A percentile compares a stretch with the other conserved stretches of the same genome.
phyloP scores from a whole-genome alignment of 2,888 invertebrate species.

The Aphelenchoides bicaudatus region DNA sequence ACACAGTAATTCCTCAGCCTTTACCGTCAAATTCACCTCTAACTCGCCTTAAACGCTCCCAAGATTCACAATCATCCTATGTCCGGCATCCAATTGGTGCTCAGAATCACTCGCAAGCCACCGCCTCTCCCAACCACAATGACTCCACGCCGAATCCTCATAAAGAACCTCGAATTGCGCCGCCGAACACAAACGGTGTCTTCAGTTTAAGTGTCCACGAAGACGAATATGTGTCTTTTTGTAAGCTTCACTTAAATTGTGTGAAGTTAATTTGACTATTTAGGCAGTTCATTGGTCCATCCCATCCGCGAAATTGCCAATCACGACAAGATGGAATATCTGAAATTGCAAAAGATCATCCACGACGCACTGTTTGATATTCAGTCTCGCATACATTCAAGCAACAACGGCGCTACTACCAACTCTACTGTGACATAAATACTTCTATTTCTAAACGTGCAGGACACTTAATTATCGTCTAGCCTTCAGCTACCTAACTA shows the following conservation, averaged over 20 bases:
- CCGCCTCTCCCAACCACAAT: no score
- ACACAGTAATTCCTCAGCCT: no score
- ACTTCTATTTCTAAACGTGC: not conserved
- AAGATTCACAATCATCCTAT: no score
- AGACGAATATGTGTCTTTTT: constrained; percentile 15
- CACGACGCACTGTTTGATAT: constrained; percentile 10
- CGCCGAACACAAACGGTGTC: not conserved
- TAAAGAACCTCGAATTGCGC: not conserved
- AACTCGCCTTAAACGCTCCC: no score
- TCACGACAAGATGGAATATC: not conserved
- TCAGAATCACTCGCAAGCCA: no score
- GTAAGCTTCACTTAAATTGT: constrained; percentile 7
- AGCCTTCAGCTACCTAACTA: not conserved
- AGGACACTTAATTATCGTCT: constrained; percentile 2
- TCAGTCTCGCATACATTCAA: constrained; percentile 8
- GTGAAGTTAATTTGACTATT: not conserved
- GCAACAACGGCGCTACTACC: no score
- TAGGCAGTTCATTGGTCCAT: constrained; percentile 17
- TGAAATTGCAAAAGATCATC: constrained; percentile 13
- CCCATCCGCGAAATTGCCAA: constrained; percentile 11
- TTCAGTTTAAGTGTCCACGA: no score
- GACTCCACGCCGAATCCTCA: not conserved
- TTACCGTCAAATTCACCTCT: no score
- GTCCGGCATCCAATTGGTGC: no score
- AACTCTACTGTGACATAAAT: no score